Conservation (phyloP, 2,888 invertebrate genomes). For the Incurvaria masculella region DNA sequence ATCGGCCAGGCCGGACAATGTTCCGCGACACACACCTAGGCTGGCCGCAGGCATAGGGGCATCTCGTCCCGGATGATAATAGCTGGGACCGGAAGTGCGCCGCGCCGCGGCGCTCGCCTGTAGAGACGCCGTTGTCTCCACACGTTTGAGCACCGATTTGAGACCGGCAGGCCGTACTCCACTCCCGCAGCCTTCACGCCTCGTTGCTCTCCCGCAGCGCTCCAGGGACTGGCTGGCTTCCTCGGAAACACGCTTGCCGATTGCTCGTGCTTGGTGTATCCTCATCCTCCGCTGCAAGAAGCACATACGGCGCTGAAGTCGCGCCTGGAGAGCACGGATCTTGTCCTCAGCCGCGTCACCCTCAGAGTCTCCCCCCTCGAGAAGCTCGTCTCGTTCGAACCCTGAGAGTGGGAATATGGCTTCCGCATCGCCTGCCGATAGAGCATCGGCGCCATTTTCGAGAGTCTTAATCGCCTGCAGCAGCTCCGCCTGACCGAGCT, state of each 20-base stretch:
- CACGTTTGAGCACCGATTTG: slow-evolving; percentile 41
- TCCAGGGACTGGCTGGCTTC: slow-evolving; percentile 66
- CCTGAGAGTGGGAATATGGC: slow-evolving; percentile 44
- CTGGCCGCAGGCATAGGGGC: slow-evolving; percentile 69
- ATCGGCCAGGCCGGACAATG: slow-evolving; percentile 65
- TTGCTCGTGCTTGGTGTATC: slow-evolving; percentile 70
- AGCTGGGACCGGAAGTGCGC: slow-evolving; percentile 36
- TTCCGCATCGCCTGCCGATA: slow-evolving; percentile 47
- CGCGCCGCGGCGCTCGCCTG: slow-evolving; percentile 43
- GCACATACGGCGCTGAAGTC: slow-evolving; percentile 67
- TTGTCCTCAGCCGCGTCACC: slow-evolving; percentile 52
- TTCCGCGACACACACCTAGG: slow-evolving; percentile 58
- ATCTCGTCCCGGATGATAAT: slow-evolving; percentile 56
- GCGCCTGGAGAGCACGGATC: slow-evolving; percentile 53
- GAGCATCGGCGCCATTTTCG: slow-evolving; percentile 49
- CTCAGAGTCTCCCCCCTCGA: slow-evolving; percentile 51
- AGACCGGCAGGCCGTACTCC: slow-evolving; percentile 41
- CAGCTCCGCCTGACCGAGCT: slow-evolving; percentile 62
- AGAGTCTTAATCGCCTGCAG: slow-evolving; percentile 75
- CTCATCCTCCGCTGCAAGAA: slow-evolving; percentile 70
- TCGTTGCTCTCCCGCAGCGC: slow-evolving; percentile 70
- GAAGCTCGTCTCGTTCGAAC: slow-evolving; percentile 39
- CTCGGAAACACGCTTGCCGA: slow-evolving; percentile 75
- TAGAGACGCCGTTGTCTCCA: slow-evolving; percentile 42
- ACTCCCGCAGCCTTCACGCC: slow-evolving; percentile 42